Conservation (phyloP, 1,140 invertebrate species). For the silkworm (Bombyx mori) region ASM3026992v2 NC_085107.1:4322001-4322500, state of each 20-base stretch:
- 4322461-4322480: no score
- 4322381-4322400: no score
- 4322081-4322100: slow-evolving; percentile 21
- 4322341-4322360: no score
- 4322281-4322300: no score
- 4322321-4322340: no score
- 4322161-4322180: slow-evolving; percentile 50
- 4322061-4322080: slow-evolving; percentile 48
- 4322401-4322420: no score
- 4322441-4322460: no score
- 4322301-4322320: no score
- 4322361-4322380: no score
- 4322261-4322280: no score
- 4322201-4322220: slow-evolving; percentile 48
- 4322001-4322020: neutral
- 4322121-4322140: slow-evolving; percentile 45
- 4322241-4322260: slow-evolving; percentile 22
- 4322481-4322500: no score
- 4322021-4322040: slow-evolving; percentile 7
- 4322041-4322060: slow-evolving; percentile 49
- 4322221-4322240: slow-evolving; percentile 60
- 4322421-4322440: no score
- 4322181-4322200: slow-evolving; percentile 39
- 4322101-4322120: slow-evolving; percentile 44
- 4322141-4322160: slow-evolving; percentile 53